Evolutionary conservation across 92 coral and sea anemone species (phyloP), one percentile per base, ranked within the genome.

Genomic region (Heliopora coerulea): DNA sequence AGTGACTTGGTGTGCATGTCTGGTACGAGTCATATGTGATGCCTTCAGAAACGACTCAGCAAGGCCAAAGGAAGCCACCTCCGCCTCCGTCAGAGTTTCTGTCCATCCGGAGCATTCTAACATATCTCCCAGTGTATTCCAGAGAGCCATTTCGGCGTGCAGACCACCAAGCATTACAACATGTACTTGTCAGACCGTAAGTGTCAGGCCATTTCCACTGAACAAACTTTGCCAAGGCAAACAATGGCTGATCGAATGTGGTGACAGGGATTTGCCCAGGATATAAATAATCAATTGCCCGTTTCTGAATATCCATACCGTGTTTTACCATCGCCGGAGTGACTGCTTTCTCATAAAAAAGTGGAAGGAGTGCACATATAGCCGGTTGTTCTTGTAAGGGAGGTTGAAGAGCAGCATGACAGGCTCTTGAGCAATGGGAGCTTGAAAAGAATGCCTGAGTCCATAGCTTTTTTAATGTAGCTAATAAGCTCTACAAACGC

Each of bases 281-380:
- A 60, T 84, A 79, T 7, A 83, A 66, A 69, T 69, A 50, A 7
- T 48, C 30, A 25, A 49, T 60, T 0, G 83, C 79, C 35, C 54
- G 35, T 49, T 30, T 35, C 1, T 59, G n/a, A 3, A 80, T 75
- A 62, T 79, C 62, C 91, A 83, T 86, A 2, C 79, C 79, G 54
- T 79, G 87, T 56, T 70, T 54, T 31, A 86, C 74, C 86, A 86
- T 86, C 5, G 86, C 89, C 18, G 70, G 82, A 0, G 79, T 73
- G 26, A 48, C 28, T 13, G 62, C 20, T 52, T 73, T 73, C 25
- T 82, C 80, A n/a, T 73, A 59, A 31, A n/a, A n/a, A n/a, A n/a
- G n/a, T n/a, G n/a, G n/a, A n/a, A n/a, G n/a, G n/a, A n/a, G n/a
- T n/a, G n/a, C n/a, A n/a, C n/a, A n/a, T n/a, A n/a, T n/a, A n/a